Evolutionary conservation across 2,888 invertebrate species (phyloP).

Genomic region (Allolobophora icterica): DNA sequence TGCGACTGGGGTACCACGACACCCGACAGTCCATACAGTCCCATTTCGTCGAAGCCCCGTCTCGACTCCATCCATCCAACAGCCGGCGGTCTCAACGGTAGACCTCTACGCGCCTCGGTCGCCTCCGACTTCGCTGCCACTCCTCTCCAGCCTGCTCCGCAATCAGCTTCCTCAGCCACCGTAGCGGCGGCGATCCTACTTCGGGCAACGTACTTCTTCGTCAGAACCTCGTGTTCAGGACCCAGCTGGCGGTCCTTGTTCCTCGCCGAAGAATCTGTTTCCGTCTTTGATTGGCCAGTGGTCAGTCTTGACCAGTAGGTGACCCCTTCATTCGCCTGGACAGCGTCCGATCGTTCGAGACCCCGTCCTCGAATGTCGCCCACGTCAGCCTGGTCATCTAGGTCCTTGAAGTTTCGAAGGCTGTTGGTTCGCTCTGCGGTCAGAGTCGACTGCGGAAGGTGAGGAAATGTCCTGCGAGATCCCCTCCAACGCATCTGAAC

Average conservation of each 20-base stretch:
- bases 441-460: background rate
- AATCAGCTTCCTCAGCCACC: background rate
- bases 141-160: background rate
- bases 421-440: background rate
- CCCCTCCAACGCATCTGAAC: slow-evolving; percentile 3
- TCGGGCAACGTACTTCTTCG: background rate
- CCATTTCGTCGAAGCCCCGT: background rate
- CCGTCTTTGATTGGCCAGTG: background rate
- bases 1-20: background rate
- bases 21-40: background rate
- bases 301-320: slow-evolving; percentile 1
- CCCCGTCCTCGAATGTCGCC: background rate
- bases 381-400: background rate
- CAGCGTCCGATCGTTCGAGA: background rate
- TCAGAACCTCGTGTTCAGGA: background rate
- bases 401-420: background rate
- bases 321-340: background rate
- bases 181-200: background rate
- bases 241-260: background rate
- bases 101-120: slow-evolving; percentile 25
- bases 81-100: slow-evolving; percentile 15
- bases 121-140: background rate
- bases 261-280: background rate
- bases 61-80: slow-evolving; percentile 25
- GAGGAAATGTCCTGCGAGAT: background rate